Base-by-base conservation (phyloP, 2,113 vertebrate genomes). In the Labeo catla region DNA sequence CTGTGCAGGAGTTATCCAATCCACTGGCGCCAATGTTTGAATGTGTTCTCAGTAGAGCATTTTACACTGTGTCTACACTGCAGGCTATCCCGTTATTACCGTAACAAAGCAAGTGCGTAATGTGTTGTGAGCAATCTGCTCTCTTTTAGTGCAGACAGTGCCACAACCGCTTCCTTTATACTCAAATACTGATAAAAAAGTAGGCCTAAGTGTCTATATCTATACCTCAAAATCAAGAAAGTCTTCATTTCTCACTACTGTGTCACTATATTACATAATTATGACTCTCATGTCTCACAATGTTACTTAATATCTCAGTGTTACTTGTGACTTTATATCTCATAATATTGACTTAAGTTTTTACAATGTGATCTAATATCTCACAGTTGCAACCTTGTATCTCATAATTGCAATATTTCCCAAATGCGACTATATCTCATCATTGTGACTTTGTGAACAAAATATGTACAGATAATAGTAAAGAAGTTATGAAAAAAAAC, bases 1-100 rank as follows among this genome's bases (percentile, higher is more conserved):
- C 94, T 95, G 93, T 89, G 65, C 47, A 21, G 28, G 81, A 82
- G 66, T 87, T 87, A 84, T n/a, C 88, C 70, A n/a, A 39, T 88
- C 86, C 92, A 90, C 92, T 93, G 84, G 28, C 45, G 36, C 80
- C 80, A 68, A 34, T 81, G 68, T 76, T 84, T 73, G 54, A 78
- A 49, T 57, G 89, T 81, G 45, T 50, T 70, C 80, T 82, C 47
- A 39, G 5, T 49, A 9, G 43, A 65, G 79, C 79, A 65, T 77
- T 73, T 81, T 49, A 81, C 45, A 28, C 45, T 1, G 19, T 49
- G 43, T 52, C 8, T 36, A 82, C 23, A 21, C 80, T 49, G 9
- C 63, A 50, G n/a, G 49, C 49, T 3, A 16, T 28, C n/a, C 49
- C 3, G 8, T 34, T 76, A 76, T 28, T 76, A 52, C 1, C n/a